These are phyloP conservation scores for Xiphias gladius DNA, from an alignment of 2,113 vertebrate genomes.

Conservation along the genomic window DNA sequence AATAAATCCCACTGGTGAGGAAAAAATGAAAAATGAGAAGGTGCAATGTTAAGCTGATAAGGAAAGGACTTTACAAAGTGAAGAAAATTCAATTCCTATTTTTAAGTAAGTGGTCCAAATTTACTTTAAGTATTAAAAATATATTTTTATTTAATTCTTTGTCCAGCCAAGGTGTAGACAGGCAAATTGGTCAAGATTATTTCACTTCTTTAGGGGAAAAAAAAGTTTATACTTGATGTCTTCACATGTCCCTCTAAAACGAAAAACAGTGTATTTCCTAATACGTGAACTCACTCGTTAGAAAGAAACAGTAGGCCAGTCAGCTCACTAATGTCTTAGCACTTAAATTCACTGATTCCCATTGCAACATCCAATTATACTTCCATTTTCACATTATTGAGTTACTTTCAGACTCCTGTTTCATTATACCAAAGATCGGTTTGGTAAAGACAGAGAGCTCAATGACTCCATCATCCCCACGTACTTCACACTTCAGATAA, in stretches of 20 bases:
- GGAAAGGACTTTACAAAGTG: no score
- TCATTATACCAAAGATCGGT: not conserved
- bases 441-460: not conserved
- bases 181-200: no score
- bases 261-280: not conserved
- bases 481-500: constrained; percentile 1
- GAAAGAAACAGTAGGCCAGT: not conserved
- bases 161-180: no score
- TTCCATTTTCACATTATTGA: not conserved
- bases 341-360: not conserved
- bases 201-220: not conserved
- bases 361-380: not conserved
- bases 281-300: not conserved
- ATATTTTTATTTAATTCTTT: no score
- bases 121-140: no score
- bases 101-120: no score
- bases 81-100: no score
- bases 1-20: not conserved
- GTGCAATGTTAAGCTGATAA: no score
- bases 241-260: not conserved
- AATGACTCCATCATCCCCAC: not conserved
- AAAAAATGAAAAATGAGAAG: not conserved
- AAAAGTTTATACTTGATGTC: not conserved
- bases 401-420: not conserved
- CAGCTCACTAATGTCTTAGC: not conserved